A percentile compares a stretch with the other conserved stretches of the same genome.
phyloP scores from a whole-genome alignment of 1,140 invertebrate genomes.

The Drosophila tani region DNA sequence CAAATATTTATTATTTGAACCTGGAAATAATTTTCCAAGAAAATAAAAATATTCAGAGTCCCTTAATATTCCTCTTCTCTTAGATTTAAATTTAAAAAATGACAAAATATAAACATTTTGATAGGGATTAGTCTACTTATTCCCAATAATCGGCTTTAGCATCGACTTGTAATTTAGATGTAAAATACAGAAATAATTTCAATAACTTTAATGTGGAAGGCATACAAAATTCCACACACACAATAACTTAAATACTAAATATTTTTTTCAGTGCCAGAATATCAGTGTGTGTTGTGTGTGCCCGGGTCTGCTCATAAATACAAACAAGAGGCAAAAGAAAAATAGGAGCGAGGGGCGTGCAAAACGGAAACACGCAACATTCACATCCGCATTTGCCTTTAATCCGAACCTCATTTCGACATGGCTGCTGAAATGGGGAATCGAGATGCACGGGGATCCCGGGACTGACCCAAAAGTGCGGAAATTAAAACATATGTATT shows the following conservation, averaged over 20 bases:
- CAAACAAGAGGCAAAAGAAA: slow-evolving; percentile 42
- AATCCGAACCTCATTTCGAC: slow-evolving; percentile 65
- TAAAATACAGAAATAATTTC: too few relatives aligned
- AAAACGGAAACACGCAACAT: slow-evolving; percentile 67
- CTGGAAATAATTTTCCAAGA: too few relatives aligned
- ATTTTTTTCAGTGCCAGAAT: slow-evolving; percentile 8
- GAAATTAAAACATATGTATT: slow-evolving; percentile 84
- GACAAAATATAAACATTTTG: too few relatives aligned
- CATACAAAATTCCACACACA: not conserved
- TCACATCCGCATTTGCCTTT: slow-evolving; percentile 76
- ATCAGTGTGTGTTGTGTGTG: slow-evolving; percentile 3
- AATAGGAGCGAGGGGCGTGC: slow-evolving; percentile 3
- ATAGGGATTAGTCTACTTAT: too few relatives aligned
- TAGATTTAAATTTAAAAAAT: too few relatives aligned
- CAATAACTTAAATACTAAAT: not conserved
- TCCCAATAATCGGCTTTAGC: too few relatives aligned
- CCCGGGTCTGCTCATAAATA: slow-evolving; percentile 58
- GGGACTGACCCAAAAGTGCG: slow-evolving; percentile 79
- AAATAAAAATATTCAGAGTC: too few relatives aligned
- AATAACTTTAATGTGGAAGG: not conserved
- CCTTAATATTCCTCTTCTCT: too few relatives aligned
- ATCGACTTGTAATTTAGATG: too few relatives aligned
- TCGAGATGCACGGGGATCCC: slow-evolving; percentile 26
- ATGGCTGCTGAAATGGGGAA: slow-evolving; percentile 28
- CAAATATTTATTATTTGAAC: too few relatives aligned